Percentiles rank a stretch among this genome's conserved stretches.
phyloP scores from a whole-genome alignment of 2,888 invertebrate genomes.

The Drosophila falleni region DNA sequence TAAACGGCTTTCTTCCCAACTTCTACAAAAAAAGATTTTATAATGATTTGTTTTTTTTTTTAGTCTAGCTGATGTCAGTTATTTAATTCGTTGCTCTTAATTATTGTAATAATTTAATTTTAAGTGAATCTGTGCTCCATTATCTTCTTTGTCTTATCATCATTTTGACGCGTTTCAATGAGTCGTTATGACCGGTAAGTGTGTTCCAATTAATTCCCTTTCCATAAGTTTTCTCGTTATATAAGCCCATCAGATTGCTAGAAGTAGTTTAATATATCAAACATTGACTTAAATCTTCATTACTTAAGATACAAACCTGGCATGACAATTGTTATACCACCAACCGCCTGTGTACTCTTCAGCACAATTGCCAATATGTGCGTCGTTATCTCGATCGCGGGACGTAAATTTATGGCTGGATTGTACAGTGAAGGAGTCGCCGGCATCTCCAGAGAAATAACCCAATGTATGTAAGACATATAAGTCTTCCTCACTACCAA shows the following conservation, averaged over 20 bases:
- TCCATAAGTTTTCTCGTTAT: conserved; percentile 86
- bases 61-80: not conserved
- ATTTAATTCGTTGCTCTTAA: not conserved
- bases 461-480: conserved; percentile 89
- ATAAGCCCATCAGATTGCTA: conserved; percentile 90
- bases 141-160: conserved; percentile 86
- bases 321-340: conserved; percentile 91
- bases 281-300: not conserved
- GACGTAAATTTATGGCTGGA: conserved; percentile 90
- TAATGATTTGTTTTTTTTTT: too few relatives aligned
- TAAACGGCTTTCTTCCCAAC: too few relatives aligned
- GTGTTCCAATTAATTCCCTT: conserved; percentile 90
- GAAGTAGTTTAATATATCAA: not conserved
- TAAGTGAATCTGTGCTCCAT: not conserved
- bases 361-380: conserved; percentile 89
- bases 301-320: conserved; percentile 84
- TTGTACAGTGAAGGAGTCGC: conserved; percentile 89
- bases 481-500: conserved; percentile 88
- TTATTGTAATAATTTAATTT: not conserved
- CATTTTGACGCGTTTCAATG: conserved; percentile 88
- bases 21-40: too few relatives aligned
- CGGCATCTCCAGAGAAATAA: conserved; percentile 88
- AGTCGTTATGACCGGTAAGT: conserved; percentile 88
- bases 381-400: conserved; percentile 89
- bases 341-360: conserved; percentile 89